These are phyloP conservation scores for Potorous gilbertii DNA, from an alignment of 2,797 vertebrate genomes.

Conservation along the genomic window DNA sequence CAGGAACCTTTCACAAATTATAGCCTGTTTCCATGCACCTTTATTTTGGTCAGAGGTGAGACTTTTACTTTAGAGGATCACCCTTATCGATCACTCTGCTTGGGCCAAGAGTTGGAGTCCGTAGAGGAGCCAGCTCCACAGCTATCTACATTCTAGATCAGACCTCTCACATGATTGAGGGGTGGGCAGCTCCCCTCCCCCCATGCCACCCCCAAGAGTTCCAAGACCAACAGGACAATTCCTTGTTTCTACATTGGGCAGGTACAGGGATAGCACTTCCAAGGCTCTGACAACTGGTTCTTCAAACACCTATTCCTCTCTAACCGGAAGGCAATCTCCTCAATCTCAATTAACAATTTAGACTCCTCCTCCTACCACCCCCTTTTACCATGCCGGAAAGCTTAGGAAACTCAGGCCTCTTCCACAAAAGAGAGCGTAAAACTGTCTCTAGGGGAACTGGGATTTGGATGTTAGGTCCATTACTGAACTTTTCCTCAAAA, in stretches of 20 bases:
- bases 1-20: background rate
- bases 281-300: conserved; percentile 36
- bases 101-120: background rate
- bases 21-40: background rate
- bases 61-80: background rate
- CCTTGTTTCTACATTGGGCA: conserved; percentile 28
- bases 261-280: conserved; percentile 21
- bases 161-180: background rate
- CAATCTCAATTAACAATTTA: background rate
- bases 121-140: background rate
- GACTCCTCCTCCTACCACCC: conserved; percentile 27
- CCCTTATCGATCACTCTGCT: background rate
- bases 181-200: too few species aligned
- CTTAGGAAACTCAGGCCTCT: background rate
- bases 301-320: conserved; percentile 36
- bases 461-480: background rate
- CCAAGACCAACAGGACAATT: background rate
- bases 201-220: background rate
- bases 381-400: background rate
- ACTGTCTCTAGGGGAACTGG: background rate
- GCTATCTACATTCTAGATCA: background rate
- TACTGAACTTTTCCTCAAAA: background rate
- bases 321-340: background rate
- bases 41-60: background rate
- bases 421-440: background rate